These are phyloP conservation scores for Smithornis capensis DNA, from an alignment of 2,113 vertebrate genomes.

Conservation along the genomic window DNA sequence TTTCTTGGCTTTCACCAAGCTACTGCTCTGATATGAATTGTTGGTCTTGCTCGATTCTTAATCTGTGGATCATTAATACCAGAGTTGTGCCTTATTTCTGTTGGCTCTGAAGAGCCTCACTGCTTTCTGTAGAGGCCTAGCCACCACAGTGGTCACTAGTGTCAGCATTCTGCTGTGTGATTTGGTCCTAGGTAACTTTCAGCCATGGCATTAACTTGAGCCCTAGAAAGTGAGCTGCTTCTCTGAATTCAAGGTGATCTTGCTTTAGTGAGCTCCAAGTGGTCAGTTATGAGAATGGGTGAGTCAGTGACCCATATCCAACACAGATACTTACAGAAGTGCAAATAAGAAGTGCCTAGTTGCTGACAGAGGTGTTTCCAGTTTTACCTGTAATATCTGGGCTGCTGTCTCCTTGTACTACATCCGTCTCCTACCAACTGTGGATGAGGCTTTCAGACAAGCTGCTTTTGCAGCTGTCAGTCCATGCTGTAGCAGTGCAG, in stretches of 20 bases:
- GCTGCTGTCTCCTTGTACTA: neutral
- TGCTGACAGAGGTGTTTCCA: neutral
- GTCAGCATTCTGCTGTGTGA: neutral
- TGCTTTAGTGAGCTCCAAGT: neutral
- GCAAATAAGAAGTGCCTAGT: neutral
- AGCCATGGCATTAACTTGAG: neutral
- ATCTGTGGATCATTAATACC: neutral
- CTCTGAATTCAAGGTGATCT: neutral
- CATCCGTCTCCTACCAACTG: fast-evolving
- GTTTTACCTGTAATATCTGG: neutral
- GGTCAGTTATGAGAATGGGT: neutral
- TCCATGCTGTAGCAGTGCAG: fast-evolving
- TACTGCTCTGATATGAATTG: neutral
- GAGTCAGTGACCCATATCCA: neutral
- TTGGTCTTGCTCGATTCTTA: neutral
- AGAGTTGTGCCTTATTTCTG: neutral
- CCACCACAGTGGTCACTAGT: neutral
- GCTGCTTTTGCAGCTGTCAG: neutral
- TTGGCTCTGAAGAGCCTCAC: neutral
- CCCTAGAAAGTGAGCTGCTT: neutral
- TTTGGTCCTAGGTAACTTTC: neutral
- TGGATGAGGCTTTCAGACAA: neutral
- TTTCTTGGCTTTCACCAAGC: neutral
- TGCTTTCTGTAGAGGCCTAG: neutral
- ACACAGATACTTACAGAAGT: neutral